Evolutionary conservation across 2,113 vertebrate genomes (phyloP).

Genomic region (Marmota monax): DNA sequence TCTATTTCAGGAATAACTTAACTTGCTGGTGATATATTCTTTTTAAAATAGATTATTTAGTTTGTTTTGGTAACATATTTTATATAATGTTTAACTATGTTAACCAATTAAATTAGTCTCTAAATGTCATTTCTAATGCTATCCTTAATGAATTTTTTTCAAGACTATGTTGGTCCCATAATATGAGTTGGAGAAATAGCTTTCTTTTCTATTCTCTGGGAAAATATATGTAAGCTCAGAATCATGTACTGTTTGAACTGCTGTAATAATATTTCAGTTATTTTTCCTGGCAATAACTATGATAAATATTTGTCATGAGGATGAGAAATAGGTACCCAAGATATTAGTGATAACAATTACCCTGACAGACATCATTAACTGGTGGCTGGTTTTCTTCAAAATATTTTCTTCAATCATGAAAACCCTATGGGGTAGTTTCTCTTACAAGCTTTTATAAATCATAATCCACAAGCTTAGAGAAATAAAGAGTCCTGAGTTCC

Average conservation of each 20-base stretch:
- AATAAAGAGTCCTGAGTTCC: not conserved
- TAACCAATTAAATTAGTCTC: not conserved
- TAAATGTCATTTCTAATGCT: not conserved
- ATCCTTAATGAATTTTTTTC: not conserved
- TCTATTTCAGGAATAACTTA: constrained; percentile 8
- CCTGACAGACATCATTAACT: not conserved
- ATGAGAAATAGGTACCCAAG: not conserved
- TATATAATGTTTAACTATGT: not conserved
- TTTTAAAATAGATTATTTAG: not conserved
- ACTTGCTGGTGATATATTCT: not conserved
- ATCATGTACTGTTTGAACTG: not conserved
- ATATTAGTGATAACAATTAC: not conserved
- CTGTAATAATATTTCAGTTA: not conserved
- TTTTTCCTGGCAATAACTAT: not conserved
- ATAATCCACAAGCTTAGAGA: not conserved
- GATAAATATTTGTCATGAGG: not conserved
- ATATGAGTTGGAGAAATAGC: not conserved
- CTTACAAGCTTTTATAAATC: not conserved
- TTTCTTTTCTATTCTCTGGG: not conserved
- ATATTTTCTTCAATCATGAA: not conserved
- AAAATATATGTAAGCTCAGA: not conserved
- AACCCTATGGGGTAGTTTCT: not conserved
- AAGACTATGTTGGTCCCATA: not conserved
- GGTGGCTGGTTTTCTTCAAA: not conserved
- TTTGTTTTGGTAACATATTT: not conserved